Percentiles rank a stretch among this genome's conserved stretches.
These are phyloP conservation scores for Calvadosia cruxmelitensis DNA, from an alignment of 30 jellyfish, hydroid and myxozoan species.

Conservation along the genomic window DNA sequence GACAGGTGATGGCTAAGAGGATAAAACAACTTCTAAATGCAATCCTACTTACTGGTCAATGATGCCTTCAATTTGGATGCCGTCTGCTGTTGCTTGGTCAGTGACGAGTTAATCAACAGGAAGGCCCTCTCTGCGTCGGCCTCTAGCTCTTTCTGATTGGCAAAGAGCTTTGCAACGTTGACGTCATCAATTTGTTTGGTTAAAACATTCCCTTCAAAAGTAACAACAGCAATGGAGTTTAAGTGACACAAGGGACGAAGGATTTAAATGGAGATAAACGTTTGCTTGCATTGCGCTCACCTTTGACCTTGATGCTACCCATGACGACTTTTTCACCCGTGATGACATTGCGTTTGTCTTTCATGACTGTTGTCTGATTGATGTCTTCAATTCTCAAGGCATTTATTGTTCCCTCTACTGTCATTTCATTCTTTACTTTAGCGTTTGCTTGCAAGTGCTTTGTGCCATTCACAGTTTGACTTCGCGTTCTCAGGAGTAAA, in stretches of 20 bases:
- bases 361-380: constrained; percentile 17
- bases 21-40: no score
- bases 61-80: no score
- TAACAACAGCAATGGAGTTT: no score
- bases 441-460: constrained; percentile 10
- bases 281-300: not conserved
- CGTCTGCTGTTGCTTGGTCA: no score
- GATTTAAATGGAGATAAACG: no score
- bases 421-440: not conserved
- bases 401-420: constrained; percentile 38
- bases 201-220: constrained; percentile 28
- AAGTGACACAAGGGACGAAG: not conserved
- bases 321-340: constrained; percentile 40
- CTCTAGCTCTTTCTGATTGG: constrained; percentile 1
- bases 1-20: no score
- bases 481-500: not conserved
- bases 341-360: constrained; percentile 38
- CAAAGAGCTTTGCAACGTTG: constrained; percentile 7
- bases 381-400: constrained; percentile 33
- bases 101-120: not conserved
- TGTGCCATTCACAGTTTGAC: constrained; percentile 25
- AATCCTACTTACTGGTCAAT: no score
- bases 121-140: not conserved
- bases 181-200: constrained; percentile 35
- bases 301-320: constrained; percentile 24